These are phyloP conservation scores for Siniperca knerii DNA, from an alignment of 2,113 vertebrate species.

Conservation along the genomic window DNA sequence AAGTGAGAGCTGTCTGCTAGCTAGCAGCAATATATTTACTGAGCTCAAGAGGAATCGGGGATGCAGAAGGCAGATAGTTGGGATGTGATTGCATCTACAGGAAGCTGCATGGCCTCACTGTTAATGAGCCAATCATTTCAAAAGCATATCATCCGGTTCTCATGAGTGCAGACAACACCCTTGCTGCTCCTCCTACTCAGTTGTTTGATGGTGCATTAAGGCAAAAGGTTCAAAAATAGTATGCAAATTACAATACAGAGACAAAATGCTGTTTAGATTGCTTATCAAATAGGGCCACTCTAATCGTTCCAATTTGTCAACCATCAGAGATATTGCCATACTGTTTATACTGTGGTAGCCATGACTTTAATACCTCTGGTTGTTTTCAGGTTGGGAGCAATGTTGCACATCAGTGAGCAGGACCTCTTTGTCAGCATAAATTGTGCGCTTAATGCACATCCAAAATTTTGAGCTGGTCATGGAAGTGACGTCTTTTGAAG, in stretches of 20 bases:
- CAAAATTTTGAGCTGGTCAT: not conserved
- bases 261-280: not conserved
- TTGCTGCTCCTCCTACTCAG: not conserved
- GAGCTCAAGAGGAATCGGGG: constrained; percentile 12
- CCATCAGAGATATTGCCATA: not conserved
- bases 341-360: not conserved
- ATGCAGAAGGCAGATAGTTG: constrained; percentile 12
- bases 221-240: not conserved
- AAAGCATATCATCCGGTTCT: constrained; percentile 34
- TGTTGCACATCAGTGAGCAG: constrained; percentile 8
- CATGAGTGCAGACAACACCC: constrained; percentile 35
- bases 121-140: constrained; percentile 52
- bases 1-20: constrained; percentile 17
- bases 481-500: not conserved
- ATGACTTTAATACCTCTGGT: not conserved
- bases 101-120: constrained; percentile 54
- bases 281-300: constrained; percentile 2
- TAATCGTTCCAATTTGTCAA: not conserved
- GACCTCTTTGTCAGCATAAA: not conserved
- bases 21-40: not conserved
- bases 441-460: not conserved
- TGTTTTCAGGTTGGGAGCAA: not conserved
- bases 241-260: constrained; percentile 4
- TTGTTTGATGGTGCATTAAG: constrained; percentile 20
- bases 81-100: constrained; percentile 66